Conservation (phyloP, 92 coral and sea anemone genomes). For the Plumapathes pennacea region DNA sequence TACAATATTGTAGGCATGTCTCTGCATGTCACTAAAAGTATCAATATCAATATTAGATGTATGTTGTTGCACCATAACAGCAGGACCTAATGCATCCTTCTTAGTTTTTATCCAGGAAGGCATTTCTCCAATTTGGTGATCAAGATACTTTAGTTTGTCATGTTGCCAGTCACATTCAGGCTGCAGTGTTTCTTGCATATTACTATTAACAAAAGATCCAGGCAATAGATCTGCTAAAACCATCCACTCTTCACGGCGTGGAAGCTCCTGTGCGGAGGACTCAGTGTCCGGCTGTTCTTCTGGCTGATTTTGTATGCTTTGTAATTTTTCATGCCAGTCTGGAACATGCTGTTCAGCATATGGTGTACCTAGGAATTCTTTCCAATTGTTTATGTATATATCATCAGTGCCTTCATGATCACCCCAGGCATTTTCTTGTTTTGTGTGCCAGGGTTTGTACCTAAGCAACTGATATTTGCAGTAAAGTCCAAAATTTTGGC, state of each 20-base stretch:
- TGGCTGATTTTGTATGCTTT: constrained; percentile 16
- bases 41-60: constrained; percentile 18
- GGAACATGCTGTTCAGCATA: constrained; percentile 58
- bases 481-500: constrained; percentile 35
- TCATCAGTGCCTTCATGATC: constrained; percentile 41
- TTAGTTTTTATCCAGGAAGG: constrained; percentile 55
- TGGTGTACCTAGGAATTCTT: constrained; percentile 32
- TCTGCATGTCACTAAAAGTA: constrained; percentile 27
- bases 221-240: constrained; percentile 45
- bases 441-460: constrained; percentile 45
- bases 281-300: constrained; percentile 22
- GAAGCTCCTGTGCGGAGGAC: constrained; percentile 16
- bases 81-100: constrained; percentile 30
- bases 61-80: constrained; percentile 8
- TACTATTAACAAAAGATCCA: constrained; percentile 13
- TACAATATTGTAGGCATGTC: constrained; percentile 31
- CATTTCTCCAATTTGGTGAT: constrained; percentile 52
- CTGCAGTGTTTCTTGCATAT: constrained; percentile 13
- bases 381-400: constrained; percentile 34
- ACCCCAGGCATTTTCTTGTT: constrained; percentile 44
- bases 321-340: constrained; percentile 48
- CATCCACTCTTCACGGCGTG: constrained; percentile 55
- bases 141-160: constrained; percentile 39
- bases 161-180: constrained; percentile 49
- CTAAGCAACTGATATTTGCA: constrained; percentile 39